These are phyloP conservation scores for Leptatherina wallacei DNA, from an alignment of 2,797 vertebrate species.

Conservation along the genomic window DNA sequence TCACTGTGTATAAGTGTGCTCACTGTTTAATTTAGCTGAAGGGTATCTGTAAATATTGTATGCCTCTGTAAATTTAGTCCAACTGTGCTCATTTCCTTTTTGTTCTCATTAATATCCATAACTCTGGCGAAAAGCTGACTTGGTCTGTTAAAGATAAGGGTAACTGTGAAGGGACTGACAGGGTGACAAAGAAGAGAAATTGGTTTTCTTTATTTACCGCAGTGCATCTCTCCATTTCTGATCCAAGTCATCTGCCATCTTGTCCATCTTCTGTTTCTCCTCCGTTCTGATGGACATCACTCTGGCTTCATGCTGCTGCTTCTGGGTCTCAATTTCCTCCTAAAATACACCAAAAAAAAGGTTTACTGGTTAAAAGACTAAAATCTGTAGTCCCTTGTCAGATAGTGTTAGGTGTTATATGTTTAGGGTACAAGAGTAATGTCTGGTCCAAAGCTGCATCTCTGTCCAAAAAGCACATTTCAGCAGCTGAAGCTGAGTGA, in stretches of 20 bases:
- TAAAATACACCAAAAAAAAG: conserved; percentile 46
- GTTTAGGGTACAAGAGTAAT: background rate
- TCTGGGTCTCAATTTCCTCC: conserved; percentile 93
- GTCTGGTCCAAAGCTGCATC: background rate
- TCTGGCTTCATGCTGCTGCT: conserved; percentile 90
- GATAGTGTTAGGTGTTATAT: background rate
- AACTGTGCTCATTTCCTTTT: conserved; percentile 9
- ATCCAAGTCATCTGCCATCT: conserved; percentile 93
- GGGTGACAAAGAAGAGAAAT: background rate
- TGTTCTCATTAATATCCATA: conserved; percentile 12
- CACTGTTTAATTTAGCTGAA: background rate
- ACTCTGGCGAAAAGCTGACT: background rate
- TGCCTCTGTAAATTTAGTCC: background rate
- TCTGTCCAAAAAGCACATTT: conserved; percentile 28
- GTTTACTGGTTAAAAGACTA: too few species aligned
- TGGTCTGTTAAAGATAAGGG: conserved; percentile 18
- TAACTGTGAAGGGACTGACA: background rate
- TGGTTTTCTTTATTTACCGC: conserved; percentile 77
- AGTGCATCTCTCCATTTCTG: conserved; percentile 96
- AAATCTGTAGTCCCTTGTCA: background rate
- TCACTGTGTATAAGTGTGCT: background rate
- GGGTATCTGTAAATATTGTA: conserved; percentile 10
- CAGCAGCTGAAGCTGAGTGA: conserved; percentile 34
- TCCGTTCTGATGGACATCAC: conserved; percentile 91
- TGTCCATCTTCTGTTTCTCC: conserved; percentile 93